These are phyloP conservation scores for Andricus grossulariae DNA, from an alignment of 1,140 invertebrate species.

Conservation along the genomic window DNA sequence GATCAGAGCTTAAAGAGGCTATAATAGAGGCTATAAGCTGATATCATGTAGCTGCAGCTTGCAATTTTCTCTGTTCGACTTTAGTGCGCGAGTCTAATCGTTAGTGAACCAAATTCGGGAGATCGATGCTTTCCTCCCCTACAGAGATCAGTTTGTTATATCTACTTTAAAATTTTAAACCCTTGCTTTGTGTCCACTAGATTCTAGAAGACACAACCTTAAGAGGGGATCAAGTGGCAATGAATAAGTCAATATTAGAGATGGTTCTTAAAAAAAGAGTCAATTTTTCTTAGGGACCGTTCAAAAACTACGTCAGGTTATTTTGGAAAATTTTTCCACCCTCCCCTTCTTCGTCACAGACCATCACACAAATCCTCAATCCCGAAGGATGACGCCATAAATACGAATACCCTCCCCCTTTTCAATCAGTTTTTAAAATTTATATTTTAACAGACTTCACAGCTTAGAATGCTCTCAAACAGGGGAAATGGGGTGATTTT, in stretches of 20 bases:
- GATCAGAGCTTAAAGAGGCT: background rate
- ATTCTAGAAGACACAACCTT: constrained; percentile 9
- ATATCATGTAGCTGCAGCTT: background rate
- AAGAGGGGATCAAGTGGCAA: constrained; percentile 69
- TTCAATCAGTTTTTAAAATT: too few relatives aligned
- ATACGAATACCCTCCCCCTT: too few relatives aligned
- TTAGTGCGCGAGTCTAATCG: constrained; percentile 9
- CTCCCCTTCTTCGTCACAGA: too few relatives aligned
- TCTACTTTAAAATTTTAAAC: constrained; percentile 15
- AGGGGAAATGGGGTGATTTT: too few relatives aligned
- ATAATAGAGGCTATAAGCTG: background rate
- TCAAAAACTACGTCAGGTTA: too few relatives aligned
- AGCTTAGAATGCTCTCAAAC: too few relatives aligned
- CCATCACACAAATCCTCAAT: too few relatives aligned
- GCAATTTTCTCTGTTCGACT: background rate
- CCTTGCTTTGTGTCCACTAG: background rate
- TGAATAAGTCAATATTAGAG: constrained; percentile 35
- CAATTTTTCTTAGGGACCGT: background rate
- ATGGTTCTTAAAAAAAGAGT: constrained; percentile 12
- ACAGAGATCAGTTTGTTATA: background rate
- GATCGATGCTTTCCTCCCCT: constrained; percentile 1
- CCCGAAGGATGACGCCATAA: too few relatives aligned
- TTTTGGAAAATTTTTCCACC: too few relatives aligned
- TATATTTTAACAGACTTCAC: too few relatives aligned
- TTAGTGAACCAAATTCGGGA: constrained; percentile 12